Conservation (phyloP, 2,113 vertebrate species). For the Archocentrus centrarchus region DNA sequence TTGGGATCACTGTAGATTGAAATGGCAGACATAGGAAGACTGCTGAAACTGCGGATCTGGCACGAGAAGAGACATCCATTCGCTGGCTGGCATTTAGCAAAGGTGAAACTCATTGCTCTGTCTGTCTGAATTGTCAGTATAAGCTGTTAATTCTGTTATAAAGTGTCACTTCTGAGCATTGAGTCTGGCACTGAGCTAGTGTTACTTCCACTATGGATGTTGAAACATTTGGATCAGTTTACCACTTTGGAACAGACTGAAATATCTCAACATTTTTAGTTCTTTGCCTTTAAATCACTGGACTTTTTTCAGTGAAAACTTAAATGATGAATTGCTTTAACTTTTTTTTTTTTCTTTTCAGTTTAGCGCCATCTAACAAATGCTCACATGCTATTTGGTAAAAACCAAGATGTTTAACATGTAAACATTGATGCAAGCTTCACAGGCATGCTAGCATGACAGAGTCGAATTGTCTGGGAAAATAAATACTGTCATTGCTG, state of each 20-base stretch:
- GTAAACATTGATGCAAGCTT: too few species aligned
- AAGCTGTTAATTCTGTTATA: background rate
- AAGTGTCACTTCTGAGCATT: background rate
- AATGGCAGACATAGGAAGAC: slow-evolving; percentile 89
- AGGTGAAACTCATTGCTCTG: slow-evolving; percentile 79
- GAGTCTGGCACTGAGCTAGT: background rate
- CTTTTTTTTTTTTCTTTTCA: background rate
- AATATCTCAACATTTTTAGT: background rate
- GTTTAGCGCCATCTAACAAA: background rate
- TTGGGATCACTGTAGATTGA: slow-evolving; percentile 83
- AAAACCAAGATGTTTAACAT: background rate
- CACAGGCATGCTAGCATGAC: background rate
- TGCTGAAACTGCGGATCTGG: slow-evolving; percentile 93
- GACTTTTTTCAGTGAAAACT: background rate
- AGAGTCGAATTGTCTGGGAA: too few species aligned
- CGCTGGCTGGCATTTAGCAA: slow-evolving; percentile 94
- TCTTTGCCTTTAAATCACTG: background rate
- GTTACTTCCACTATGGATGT: background rate
- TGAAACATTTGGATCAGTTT: background rate
- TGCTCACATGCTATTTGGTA: background rate
- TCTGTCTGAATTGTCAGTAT: slow-evolving; percentile 6
- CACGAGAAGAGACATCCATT: slow-evolving; percentile 92
- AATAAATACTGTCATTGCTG: background rate
- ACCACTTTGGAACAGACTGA: background rate
- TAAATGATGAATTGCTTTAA: background rate